These are phyloP conservation scores for Styela plicata DNA, from an alignment of 23 tunicate species.

Conservation along the genomic window DNA sequence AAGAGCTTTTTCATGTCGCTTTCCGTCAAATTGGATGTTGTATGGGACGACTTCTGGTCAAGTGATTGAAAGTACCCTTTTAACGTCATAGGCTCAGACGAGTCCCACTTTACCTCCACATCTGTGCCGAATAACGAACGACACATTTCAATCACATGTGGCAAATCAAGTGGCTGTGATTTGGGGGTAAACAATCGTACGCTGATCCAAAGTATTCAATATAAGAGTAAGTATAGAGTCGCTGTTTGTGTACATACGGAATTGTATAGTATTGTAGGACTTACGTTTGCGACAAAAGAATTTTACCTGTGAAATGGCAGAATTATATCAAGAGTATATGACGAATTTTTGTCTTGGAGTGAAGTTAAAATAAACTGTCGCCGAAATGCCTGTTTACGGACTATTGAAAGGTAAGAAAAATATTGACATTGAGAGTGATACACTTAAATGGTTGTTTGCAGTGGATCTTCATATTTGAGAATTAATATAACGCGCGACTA, in stretches of 20 bases:
- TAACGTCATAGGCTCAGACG: slow-evolving; percentile 8
- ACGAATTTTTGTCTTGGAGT: too few species aligned
- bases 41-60: not conserved
- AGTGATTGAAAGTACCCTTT: slow-evolving; percentile 5
- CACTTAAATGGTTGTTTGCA: too few species aligned
- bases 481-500: too few species aligned
- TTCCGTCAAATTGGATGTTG: not conserved
- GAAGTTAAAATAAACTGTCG: too few species aligned
- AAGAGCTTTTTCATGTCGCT: not conserved
- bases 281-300: too few species aligned
- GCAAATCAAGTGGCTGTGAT: not conserved
- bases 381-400: slow-evolving; percentile 13
- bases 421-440: too few species aligned
- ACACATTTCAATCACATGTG: not conserved
- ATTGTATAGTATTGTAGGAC: too few species aligned
- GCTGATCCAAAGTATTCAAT: not conserved
- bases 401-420: slow-evolving; percentile 15
- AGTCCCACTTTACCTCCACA: not conserved
- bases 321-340: too few species aligned
- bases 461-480: too few species aligned
- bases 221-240: too few species aligned
- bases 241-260: not conserved
- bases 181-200: not conserved
- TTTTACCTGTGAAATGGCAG: too few species aligned
- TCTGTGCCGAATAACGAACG: not conserved